Conservation (phyloP, 2,888 invertebrate species). For the Drosophila parthenogenetica region DNA sequence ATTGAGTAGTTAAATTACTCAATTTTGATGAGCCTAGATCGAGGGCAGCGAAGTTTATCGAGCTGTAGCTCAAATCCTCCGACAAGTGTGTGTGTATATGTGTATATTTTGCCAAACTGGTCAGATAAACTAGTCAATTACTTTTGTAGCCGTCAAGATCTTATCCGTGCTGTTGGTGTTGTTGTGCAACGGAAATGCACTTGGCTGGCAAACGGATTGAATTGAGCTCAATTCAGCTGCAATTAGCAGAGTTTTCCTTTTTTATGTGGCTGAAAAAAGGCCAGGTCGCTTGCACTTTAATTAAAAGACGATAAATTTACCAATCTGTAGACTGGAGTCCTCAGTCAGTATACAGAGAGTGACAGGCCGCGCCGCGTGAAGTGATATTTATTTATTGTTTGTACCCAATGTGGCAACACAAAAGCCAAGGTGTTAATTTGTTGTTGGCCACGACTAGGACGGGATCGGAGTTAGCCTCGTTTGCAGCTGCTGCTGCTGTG, state of each 20-base stretch:
- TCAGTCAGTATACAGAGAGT: conserved; percentile 25
- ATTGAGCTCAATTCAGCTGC: conserved; percentile 56
- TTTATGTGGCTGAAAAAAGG: conserved; percentile 65
- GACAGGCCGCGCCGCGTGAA: conserved; percentile 70
- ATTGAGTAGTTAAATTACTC: conserved; percentile 83
- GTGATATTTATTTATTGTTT: conserved; percentile 83
- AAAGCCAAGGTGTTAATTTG: conserved; percentile 83
- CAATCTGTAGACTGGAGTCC: conserved; percentile 58
- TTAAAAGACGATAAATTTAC: conserved; percentile 85
- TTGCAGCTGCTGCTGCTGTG: conserved; percentile 39
- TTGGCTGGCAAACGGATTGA: conserved; percentile 22
- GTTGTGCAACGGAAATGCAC: conserved; percentile 49
- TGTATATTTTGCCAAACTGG: conserved; percentile 57
- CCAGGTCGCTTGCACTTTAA: conserved; percentile 83
- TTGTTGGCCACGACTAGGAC: conserved; percentile 66
- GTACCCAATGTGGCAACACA: conserved; percentile 80
- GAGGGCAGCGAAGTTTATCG: conserved; percentile 59
- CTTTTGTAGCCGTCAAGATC: conserved; percentile 50
- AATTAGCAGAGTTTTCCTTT: conserved; percentile 62
- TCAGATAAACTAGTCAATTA: conserved; percentile 70
- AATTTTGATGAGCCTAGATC: conserved; percentile 66
- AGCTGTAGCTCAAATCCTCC: conserved; percentile 6
- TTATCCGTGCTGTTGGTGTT: conserved; percentile 33
- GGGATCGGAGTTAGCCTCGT: conserved; percentile 25
- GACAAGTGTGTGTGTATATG: conserved; percentile 53